Base-by-base conservation (phyloP, 1,140 invertebrate genomes). In the Chironomus tepperi region DNA sequence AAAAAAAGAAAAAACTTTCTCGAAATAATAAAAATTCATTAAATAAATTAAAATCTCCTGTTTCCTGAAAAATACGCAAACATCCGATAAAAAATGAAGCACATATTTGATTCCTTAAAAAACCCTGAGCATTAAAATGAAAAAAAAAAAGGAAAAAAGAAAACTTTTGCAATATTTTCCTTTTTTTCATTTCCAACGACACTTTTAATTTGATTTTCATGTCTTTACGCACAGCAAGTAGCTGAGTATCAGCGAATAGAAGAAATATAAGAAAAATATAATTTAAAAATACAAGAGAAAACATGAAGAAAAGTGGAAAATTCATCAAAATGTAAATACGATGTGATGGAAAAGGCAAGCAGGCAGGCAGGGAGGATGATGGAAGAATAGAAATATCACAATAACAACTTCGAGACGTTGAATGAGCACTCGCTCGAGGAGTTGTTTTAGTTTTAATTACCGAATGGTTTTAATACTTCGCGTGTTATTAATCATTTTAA, bases 161-260 rank as follows among this genome's bases (percentile, higher is more conserved):
- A 57, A 57, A 57, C 47, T 57, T 57, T 57, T 57, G 47, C 47
- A 57, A 57, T 57, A 57, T 57, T 57, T 57, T 57, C 10, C 15
- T 7, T 8, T 47, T 47, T 47, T 15, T 9, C 43, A 47, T 57
- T 47, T 57, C 12, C 15, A 12, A 12, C 47, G 47, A 57, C 47
- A 57, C n/a, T 57, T n/a, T 57, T 57, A 57, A 57, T 57, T 57
- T 57, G 47, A 57, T 57, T 57, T 57, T 57, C 47, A 57, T 57
- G 47, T 57, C 12, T 57, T 57, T 57, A 57, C 47, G 24, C 24
- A 34, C 24, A 34, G 24, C 24, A 34, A 34, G 24, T 34, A 34
- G 24, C 24, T 34, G 24, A 34, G 5, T 34, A 34, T 34, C 24
- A 57, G 47, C 3, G 12, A 57, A 3, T n/a, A 57, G 15, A 47